Evolutionary conservation across 2,113 vertebrate genomes (phyloP), one percentile per base, ranked within the genome.

Genomic region (Meles meles): DNA sequence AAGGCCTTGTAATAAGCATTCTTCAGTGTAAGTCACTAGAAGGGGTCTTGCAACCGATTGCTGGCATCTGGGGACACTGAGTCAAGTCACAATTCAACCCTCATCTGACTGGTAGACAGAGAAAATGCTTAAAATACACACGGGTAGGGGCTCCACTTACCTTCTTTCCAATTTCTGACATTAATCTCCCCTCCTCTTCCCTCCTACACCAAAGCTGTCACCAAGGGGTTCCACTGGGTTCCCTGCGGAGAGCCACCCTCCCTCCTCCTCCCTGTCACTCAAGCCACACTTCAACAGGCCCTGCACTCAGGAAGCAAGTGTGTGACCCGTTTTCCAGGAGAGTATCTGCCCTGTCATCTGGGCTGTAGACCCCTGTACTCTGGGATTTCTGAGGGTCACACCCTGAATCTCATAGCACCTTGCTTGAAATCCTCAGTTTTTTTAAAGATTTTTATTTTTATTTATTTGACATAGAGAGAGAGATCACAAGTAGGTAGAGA

Each of bases 221-320:
- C n/a, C 0, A 11, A 67, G 82, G 93, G 93, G 81, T 79, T 96
- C 94, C 59, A 25, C 20, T 80, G 34, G 88, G 94, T 72, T 97
- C 82, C 79, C 72, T 67, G 39, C 31, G 74, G 65, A 76, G 90
- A 85, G 74, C 59, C 61, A n/a, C 13, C 31, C 39, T 86, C 17
- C 39, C 27, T 76, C 86, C n/a, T 90, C 90, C 49, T 96, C 88
- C 52, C 88, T 97, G 93, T 90, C 94, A 88, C 47, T 95, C 93
- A 94, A 92, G 72, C 52, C 67, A 90, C 34, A 57, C 52, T 59
- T 88, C 39, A 85, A 4, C 79, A 89, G 42, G 34, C 31, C 65
- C 37, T 39, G 13, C 3, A 23, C 72, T 23, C n/a, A 0, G 20
- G 34, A 76, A n/a, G 23, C 44, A 47, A 29, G 69, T 2, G 5